Evolutionary conservation across 2,797 vertebrate species (phyloP).

Genomic region (Etheostoma perlongum): DNA sequence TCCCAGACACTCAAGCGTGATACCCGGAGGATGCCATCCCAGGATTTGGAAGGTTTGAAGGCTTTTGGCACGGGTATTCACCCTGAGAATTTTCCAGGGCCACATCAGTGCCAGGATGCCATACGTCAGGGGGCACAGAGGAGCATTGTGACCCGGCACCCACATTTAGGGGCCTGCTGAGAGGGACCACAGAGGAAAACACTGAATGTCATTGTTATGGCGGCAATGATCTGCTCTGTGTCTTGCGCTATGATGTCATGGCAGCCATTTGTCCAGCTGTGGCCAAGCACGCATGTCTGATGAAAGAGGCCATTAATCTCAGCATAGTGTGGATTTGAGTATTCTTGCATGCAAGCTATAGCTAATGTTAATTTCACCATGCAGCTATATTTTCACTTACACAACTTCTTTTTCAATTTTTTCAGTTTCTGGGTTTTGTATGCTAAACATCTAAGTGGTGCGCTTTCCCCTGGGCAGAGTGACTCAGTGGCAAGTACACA

Average conservation of each 20-base stretch:
- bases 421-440: slow-evolving; percentile 23
- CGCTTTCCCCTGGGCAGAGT: slow-evolving; percentile 22
- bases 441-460: slow-evolving; percentile 22
- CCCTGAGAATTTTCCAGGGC: slow-evolving; percentile 57
- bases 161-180: slow-evolving; percentile 67
- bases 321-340: not conserved
- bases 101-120: slow-evolving; percentile 67
- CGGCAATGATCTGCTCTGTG: slow-evolving; percentile 55
- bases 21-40: slow-evolving; percentile 38
- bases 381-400: slow-evolving; percentile 17
- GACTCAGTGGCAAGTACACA: slow-evolving; percentile 46
- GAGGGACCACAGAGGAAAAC: slow-evolving; percentile 67
- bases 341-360: not conserved
- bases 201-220: slow-evolving; percentile 75
- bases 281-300: slow-evolving; percentile 49
- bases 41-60: slow-evolving; percentile 52
- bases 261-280: slow-evolving; percentile 73
- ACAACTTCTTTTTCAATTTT: slow-evolving; percentile 3
- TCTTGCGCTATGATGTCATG: slow-evolving; percentile 66
- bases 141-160: slow-evolving; percentile 73
- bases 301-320: slow-evolving; percentile 37
- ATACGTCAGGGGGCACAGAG: slow-evolving; percentile 76
- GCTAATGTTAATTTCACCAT: slow-evolving; percentile 9
- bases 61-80: slow-evolving; percentile 52
- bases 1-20: slow-evolving; percentile 41